These are phyloP conservation scores for Uloborus plumipes DNA, from an alignment of 2,888 invertebrate genomes.

Conservation along the genomic window DNA sequence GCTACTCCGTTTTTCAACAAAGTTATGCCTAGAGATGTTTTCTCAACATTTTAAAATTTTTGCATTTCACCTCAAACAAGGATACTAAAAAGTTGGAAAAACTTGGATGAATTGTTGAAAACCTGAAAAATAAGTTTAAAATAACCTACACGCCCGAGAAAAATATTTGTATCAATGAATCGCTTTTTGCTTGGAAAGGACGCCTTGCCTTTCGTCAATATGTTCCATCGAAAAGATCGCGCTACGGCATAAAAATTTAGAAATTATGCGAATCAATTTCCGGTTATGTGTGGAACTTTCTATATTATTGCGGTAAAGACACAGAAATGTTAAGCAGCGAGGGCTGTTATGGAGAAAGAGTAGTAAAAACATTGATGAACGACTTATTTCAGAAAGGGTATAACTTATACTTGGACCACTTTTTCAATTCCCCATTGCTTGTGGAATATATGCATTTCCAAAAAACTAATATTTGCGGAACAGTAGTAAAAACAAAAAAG, in stretches of 20 bases:
- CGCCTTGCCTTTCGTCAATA: no score
- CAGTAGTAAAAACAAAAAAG: slow-evolving; percentile 13
- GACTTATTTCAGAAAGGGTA: no score
- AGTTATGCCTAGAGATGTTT: slow-evolving; percentile 8
- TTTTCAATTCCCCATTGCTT: slow-evolving; percentile 12
- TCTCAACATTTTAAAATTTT: slow-evolving; percentile 4
- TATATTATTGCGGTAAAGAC: slow-evolving; percentile 13
- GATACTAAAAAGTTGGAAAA: neutral
- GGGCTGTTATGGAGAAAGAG: neutral
- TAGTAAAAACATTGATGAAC: no score
- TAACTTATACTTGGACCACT: slow-evolving; percentile 8
- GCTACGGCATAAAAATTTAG: neutral
- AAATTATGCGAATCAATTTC: slow-evolving; percentile 12
- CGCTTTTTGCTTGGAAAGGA: no score
- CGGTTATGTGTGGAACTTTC: slow-evolving; percentile 5
- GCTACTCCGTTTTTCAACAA: neutral
- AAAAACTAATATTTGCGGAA: slow-evolving; percentile 16
- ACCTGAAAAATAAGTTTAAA: slow-evolving; percentile 3
- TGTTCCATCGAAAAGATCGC: slow-evolving; percentile 9
- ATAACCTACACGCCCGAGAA: neutral
- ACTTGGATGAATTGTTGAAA: neutral
- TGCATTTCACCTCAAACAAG: slow-evolving; percentile 11
- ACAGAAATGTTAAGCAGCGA: slow-evolving; percentile 7
- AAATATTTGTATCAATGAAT: neutral
- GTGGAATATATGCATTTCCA: no score